phyloP scores from a whole-genome alignment of 2,113 vertebrate genomes.

The Motacilla alba region DNA sequence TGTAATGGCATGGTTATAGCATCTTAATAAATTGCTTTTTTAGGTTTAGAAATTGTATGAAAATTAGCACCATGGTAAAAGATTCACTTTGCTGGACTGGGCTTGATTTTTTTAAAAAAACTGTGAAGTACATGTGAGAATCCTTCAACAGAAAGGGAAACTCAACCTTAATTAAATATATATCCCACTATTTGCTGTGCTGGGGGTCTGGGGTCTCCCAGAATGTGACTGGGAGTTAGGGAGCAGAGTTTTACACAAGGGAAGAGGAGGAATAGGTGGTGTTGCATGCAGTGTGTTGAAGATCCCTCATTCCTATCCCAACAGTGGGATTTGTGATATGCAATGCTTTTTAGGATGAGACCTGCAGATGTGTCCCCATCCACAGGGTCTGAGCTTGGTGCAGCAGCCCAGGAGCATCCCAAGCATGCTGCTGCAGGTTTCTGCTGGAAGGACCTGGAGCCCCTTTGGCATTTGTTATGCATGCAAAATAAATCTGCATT shows the following conservation, averaged over 20 bases:
- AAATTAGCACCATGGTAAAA: not conserved
- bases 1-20: not conserved
- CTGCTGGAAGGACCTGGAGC: not conserved
- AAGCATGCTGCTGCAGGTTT: not conserved
- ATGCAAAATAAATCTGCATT: not conserved
- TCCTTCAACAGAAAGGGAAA: not conserved
- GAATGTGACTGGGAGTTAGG: not conserved
- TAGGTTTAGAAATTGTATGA: not conserved
- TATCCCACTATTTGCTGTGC: not conserved
- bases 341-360: not conserved
- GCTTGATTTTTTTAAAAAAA: not conserved
- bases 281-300: not conserved
- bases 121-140: not conserved
- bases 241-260: not conserved
- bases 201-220: not conserved
- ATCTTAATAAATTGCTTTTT: not conserved
- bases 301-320: not conserved
- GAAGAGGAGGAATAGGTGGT: not conserved
- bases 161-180: not conserved
- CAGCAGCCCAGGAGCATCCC: not conserved
- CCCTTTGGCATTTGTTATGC: not conserved
- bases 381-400: rapidly evolving
- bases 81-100: not conserved
- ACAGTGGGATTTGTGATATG: not conserved
- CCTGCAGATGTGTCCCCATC: not conserved